These are phyloP conservation scores for Hippocampus comes DNA, from an alignment of 2,113 vertebrate species.

Conservation along the genomic window DNA sequence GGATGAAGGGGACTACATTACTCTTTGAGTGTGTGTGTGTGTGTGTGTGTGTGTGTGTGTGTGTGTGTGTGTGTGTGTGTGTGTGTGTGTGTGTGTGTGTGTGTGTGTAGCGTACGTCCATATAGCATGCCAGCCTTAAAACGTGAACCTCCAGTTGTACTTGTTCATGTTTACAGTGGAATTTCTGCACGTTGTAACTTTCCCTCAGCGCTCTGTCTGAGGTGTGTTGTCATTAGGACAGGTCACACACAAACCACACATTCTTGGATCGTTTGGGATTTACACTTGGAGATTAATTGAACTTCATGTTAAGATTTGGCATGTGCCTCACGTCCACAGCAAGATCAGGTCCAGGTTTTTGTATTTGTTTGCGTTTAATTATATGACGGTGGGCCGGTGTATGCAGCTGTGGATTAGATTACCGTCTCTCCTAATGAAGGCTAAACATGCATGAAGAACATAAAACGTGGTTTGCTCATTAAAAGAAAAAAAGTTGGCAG, in stretches of 20 bases:
- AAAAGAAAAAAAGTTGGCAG: not conserved
- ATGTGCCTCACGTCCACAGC: not conserved
- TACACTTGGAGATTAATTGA: conserved; percentile 35
- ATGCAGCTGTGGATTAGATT: not conserved
- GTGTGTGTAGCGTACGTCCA: not conserved
- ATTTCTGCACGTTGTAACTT: conserved; percentile 31
- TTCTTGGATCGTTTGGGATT: conserved; percentile 12
- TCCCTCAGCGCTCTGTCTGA: not conserved
- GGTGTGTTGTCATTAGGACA: conserved; percentile 1
- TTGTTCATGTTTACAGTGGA: conserved; percentile 30
- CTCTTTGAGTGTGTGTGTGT: conserved; percentile 25
- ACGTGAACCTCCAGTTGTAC: conserved; percentile 36
- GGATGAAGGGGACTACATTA: conserved; percentile 32
- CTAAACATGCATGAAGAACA: not conserved
- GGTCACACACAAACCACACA: not conserved
- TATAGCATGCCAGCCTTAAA: conserved; percentile 17
- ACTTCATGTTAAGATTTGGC: not conserved
- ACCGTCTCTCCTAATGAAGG: not conserved
- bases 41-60: too few relatives aligned
- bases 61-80: not conserved
- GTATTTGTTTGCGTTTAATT: not conserved
- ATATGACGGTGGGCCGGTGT: not conserved
- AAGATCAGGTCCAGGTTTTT: not conserved
- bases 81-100: too few relatives aligned
- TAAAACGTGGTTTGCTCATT: not conserved